A percentile compares a stretch with the other conserved stretches of the same genome.
phyloP scores from a whole-genome alignment of 2,113 vertebrate genomes.

The Potamarius usumacintae region DNA sequence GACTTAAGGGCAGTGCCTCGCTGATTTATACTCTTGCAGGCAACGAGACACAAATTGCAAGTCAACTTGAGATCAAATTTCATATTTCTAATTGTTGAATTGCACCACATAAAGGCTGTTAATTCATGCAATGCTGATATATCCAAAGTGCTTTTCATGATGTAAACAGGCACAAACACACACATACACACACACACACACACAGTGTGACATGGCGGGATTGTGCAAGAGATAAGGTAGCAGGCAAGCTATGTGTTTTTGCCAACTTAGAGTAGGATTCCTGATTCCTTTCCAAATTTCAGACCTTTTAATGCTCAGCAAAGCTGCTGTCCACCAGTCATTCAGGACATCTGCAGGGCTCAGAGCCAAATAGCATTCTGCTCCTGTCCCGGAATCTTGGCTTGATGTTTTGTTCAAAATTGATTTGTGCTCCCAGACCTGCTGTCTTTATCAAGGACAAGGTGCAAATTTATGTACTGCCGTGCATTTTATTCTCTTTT shows the following conservation, averaged over 20 bases:
- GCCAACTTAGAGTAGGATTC: constrained; percentile 4
- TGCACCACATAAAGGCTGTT: background rate
- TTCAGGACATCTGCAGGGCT: background rate
- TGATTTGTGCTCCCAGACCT: background rate
- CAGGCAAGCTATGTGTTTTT: background rate
- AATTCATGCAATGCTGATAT: background rate
- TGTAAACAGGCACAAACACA: background rate
- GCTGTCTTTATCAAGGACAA: background rate
- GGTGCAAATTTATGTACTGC: background rate
- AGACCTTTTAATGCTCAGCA: constrained; percentile 15
- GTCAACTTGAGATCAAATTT: background rate
- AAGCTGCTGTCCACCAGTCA: constrained; percentile 7
- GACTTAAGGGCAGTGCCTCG: background rate
- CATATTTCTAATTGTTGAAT: background rate
- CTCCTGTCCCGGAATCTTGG: background rate
- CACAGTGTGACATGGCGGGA: background rate
- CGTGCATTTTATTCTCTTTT: background rate
- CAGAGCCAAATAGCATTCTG: background rate
- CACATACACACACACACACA: background rate
- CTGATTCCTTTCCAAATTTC: constrained; percentile 12
- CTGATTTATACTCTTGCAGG: background rate
- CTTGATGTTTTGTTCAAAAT: constrained; percentile 2
- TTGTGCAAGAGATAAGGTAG: background rate
- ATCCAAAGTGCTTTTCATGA: background rate
- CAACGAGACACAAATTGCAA: background rate